Percentiles rank a stretch among this genome's conserved stretches.
phyloP scores from a whole-genome alignment of 2,797 vertebrate species.

The Enteromius afrohamiltoni region DNA sequence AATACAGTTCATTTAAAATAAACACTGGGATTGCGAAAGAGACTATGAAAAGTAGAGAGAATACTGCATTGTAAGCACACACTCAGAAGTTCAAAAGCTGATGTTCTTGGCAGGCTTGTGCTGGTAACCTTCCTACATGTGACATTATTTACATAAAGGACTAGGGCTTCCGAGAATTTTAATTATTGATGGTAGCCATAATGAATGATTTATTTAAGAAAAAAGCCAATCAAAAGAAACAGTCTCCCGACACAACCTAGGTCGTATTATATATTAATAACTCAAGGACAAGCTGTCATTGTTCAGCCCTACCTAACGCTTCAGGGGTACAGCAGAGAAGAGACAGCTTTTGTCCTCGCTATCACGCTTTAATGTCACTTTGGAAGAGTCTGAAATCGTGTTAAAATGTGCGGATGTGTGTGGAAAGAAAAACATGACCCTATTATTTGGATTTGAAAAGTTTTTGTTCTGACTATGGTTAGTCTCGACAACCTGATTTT shows the following conservation, averaged over 20 bases:
- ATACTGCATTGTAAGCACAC: conserved; percentile 64
- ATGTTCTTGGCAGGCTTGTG: conserved; percentile 76
- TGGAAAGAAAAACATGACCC: conserved; percentile 31
- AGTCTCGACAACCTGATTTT: not conserved
- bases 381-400: conserved; percentile 53
- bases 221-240: conserved; percentile 81
- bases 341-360: conserved; percentile 65
- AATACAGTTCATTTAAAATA: conserved; percentile 49
- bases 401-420: conserved; percentile 24
- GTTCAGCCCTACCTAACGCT: conserved; percentile 72
- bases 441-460: conserved; percentile 5
- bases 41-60: conserved; percentile 39
- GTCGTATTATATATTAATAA: conserved; percentile 84
- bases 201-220: conserved; percentile 85
- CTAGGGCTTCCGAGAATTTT: conserved; percentile 79
- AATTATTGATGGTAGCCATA: conserved; percentile 82
- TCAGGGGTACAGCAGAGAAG: conserved; percentile 66
- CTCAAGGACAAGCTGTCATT: conserved; percentile 84
- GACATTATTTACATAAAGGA: conserved; percentile 86
- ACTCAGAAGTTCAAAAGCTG: conserved; percentile 80
- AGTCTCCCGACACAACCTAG: conserved; percentile 77
- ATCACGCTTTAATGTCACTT: conserved; percentile 74
- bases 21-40: conserved; percentile 24
- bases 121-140: conserved; percentile 77
- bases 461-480: conserved; percentile 2